Evolutionary conservation across 2,888 invertebrate species (phyloP).

Genomic region (Didymodactylos carnosus): DNA sequence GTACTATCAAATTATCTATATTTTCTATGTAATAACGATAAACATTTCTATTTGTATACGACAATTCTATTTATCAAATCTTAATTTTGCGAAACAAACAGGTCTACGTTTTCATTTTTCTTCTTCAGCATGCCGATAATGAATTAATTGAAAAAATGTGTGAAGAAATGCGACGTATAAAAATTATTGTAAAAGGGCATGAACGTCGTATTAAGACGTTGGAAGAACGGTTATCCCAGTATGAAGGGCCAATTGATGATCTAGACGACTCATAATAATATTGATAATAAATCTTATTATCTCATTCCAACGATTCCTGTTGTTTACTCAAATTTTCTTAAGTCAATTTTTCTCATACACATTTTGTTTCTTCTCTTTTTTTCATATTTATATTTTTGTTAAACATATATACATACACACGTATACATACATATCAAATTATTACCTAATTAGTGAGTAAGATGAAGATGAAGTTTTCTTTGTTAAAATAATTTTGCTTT

Average conservation of each 20-base stretch:
- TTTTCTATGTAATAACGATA: no score
- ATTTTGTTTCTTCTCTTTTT: background rate
- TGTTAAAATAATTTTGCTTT: background rate
- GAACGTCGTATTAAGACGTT: conserved; percentile 14
- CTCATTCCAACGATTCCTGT: background rate
- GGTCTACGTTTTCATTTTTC: background rate
- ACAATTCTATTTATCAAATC: background rate
- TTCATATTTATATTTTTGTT: background rate
- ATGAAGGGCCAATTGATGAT: conserved; percentile 4
- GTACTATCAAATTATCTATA: background rate
- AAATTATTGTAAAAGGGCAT: conserved; percentile 15
- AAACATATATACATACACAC: background rate
- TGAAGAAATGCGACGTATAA: conserved; percentile 14
- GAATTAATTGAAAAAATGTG: conserved; percentile 10
- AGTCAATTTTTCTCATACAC: background rate
- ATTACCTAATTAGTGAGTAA: background rate
- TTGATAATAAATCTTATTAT: no score
- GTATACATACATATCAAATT: background rate
- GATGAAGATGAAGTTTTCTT: background rate
- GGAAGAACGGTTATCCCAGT: conserved; percentile 9
- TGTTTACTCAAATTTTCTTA: background rate
- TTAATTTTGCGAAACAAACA: background rate
- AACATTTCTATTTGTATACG: background rate
- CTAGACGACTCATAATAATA: conserved; percentile 3
- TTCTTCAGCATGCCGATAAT: conserved; percentile 2